Conservation (phyloP, 92 coral and sea anemone species). For the Epizoanthus scotinus region DNA sequence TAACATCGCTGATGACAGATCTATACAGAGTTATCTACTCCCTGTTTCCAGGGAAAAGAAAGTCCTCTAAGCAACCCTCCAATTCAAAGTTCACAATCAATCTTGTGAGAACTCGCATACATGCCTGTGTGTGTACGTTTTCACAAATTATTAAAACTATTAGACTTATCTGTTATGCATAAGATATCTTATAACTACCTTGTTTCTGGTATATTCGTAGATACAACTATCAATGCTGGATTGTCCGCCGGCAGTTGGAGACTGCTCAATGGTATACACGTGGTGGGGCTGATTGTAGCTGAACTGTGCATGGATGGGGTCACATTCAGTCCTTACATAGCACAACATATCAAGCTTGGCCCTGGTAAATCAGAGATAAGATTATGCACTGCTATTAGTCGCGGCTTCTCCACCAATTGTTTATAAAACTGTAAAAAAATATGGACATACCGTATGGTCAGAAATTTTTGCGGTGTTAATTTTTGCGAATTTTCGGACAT, state of each 20-base stretch:
- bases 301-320: constrained; percentile 81
- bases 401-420: neutral
- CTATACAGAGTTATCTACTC: too few species aligned
- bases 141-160: too few species aligned
- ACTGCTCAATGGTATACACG: constrained; percentile 86
- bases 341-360: constrained; percentile 85
- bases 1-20: too few species aligned
- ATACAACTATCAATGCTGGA: constrained; percentile 90
- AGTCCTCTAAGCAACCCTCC: neutral
- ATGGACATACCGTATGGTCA: too few species aligned
- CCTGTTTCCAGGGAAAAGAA: neutral
- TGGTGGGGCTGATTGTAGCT: constrained; percentile 90
- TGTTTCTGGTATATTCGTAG: constrained; percentile 81
- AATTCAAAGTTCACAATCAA: neutral
- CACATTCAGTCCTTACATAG: constrained; percentile 85
- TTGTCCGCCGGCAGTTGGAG: constrained; percentile 65
- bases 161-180: too few species aligned
- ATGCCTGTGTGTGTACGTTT: too few species aligned
- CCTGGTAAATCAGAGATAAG: constrained; percentile 28
- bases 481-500: too few species aligned
- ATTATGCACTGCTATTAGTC: neutral
- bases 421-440: neutral
- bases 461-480: too few species aligned
- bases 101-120: too few species aligned
- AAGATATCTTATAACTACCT: constrained; percentile 51